phyloP scores from a whole-genome alignment of 2,888 invertebrate genomes.

The Carpatolechia fugitivella region DNA sequence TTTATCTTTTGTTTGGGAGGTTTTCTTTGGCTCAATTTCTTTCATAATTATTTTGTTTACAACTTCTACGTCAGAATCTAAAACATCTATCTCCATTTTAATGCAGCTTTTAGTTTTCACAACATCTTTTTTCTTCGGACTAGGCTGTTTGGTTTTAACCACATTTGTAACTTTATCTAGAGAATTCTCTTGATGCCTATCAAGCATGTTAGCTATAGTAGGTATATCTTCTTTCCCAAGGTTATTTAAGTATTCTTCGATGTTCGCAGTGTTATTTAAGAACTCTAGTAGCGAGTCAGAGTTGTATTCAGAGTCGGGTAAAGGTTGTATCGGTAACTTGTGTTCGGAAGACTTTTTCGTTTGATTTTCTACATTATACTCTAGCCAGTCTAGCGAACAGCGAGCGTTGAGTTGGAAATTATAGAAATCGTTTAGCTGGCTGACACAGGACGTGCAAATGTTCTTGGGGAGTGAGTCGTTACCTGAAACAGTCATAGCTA shows the following conservation, averaged over 20 bases:
- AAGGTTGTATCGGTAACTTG: conserved; percentile 60
- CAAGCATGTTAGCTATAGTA: conserved; percentile 65
- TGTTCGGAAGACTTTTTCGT: conserved; percentile 48
- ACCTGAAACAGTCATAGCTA: conserved; percentile 48
- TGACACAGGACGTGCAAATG: conserved; percentile 61
- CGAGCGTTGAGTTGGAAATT: conserved; percentile 69
- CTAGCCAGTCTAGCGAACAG: conserved; percentile 70
- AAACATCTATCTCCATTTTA: conserved; percentile 62
- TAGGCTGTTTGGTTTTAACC: conserved; percentile 47
- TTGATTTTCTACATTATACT: conserved; percentile 54
- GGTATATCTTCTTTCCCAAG: conserved; percentile 72
- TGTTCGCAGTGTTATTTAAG: conserved; percentile 68
- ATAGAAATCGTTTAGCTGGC: conserved; percentile 63
- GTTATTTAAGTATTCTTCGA: conserved; percentile 67
- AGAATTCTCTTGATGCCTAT: conserved; percentile 52
- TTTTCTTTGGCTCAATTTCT: conserved; percentile 46
- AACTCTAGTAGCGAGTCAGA: conserved; percentile 72
- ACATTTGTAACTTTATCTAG: conserved; percentile 41
- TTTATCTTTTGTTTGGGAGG: conserved; percentile 33
- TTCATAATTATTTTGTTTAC: conserved; percentile 59
- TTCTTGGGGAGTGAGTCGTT: conserved; percentile 59
- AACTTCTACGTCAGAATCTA: conserved; percentile 62
- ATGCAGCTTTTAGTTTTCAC: conserved; percentile 36
- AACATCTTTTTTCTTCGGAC: conserved; percentile 56
- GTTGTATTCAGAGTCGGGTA: conserved; percentile 71